A percentile compares a stretch with the other conserved stretches of the same genome.
Conservation (phyloP, 2,113 vertebrate species). For the Castor canadensis region DNA sequence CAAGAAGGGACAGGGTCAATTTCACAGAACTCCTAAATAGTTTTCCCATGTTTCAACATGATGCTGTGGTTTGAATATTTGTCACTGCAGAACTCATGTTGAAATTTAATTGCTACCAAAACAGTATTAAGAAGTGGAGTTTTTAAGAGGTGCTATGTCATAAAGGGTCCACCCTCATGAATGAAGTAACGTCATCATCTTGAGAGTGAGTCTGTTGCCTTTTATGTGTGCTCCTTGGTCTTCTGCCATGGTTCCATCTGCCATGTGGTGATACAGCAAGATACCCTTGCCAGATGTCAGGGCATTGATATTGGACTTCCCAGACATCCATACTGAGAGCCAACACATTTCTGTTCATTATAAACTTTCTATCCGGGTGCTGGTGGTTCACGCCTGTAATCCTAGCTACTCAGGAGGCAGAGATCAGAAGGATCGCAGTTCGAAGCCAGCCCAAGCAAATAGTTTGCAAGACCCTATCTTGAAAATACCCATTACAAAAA, state of each 20-base stretch:
- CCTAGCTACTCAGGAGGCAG: too few relatives aligned
- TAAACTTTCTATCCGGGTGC: too few relatives aligned
- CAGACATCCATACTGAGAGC: not conserved
- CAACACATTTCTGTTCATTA: not conserved
- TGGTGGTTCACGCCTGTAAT: too few relatives aligned
- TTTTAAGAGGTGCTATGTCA: not conserved
- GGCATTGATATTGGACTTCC: not conserved
- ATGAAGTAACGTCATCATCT: not conserved
- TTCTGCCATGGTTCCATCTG: not conserved
- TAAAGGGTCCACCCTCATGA: not conserved
- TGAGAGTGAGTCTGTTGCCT: not conserved
- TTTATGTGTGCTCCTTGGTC: not conserved
- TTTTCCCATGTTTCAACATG: not conserved
- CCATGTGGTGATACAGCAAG: not conserved
- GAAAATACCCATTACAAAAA: too few relatives aligned
- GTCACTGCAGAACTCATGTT: not conserved
- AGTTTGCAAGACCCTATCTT: too few relatives aligned
- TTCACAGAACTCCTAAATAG: not conserved
- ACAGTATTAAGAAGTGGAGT: not conserved
- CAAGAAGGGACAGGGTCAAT: not conserved
- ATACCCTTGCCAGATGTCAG: too few relatives aligned
- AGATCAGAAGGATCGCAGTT: too few relatives aligned
- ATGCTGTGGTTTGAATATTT: not conserved
- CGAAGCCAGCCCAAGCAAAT: too few relatives aligned
- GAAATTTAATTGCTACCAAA: not conserved